Evolutionary conservation across 2,888 invertebrate species (phyloP).

Genomic region (Epinotia bilunana): DNA sequence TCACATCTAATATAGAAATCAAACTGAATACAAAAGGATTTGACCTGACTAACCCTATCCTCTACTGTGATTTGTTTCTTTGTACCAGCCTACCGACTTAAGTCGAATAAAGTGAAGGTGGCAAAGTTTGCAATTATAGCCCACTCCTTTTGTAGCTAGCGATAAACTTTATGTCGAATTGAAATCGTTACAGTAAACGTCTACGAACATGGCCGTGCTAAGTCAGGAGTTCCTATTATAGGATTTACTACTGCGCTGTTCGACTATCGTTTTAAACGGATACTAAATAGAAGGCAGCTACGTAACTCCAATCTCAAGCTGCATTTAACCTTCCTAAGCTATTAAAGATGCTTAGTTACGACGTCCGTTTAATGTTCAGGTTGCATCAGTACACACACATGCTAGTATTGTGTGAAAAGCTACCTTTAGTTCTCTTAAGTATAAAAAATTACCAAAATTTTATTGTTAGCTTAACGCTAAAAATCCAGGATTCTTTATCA

Average conservation of each 20-base stretch:
- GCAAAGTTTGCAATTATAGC: slow-evolving; percentile 7
- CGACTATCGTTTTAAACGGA: slow-evolving; percentile 9
- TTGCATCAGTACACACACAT: background rate
- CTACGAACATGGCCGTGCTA: slow-evolving; percentile 8
- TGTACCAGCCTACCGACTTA: background rate
- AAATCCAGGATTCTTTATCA: slow-evolving; percentile 31
- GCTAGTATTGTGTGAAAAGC: background rate
- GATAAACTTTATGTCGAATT: slow-evolving; percentile 72
- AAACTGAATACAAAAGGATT: no score
- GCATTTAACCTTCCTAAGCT: background rate
- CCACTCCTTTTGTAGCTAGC: slow-evolving; percentile 41
- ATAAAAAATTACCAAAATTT: slow-evolving; percentile 42
- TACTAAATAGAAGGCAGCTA: slow-evolving; percentile 2
- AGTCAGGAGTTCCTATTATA: slow-evolving; percentile 22
- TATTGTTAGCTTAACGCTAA: slow-evolving; percentile 35
- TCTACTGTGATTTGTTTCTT: background rate
- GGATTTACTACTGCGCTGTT: slow-evolving; percentile 25
- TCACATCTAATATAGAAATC: no score
- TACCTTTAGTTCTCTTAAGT: background rate
- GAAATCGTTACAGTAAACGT: slow-evolving; percentile 52
- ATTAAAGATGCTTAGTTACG: background rate
- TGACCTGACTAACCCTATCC: background rate
- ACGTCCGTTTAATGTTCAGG: background rate
- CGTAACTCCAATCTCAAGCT: slow-evolving; percentile 13
- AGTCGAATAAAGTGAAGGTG: background rate